Evolutionary conservation across 1,140 invertebrate genomes (phyloP).

Genomic region (Coenobita brevimanus): DNA sequence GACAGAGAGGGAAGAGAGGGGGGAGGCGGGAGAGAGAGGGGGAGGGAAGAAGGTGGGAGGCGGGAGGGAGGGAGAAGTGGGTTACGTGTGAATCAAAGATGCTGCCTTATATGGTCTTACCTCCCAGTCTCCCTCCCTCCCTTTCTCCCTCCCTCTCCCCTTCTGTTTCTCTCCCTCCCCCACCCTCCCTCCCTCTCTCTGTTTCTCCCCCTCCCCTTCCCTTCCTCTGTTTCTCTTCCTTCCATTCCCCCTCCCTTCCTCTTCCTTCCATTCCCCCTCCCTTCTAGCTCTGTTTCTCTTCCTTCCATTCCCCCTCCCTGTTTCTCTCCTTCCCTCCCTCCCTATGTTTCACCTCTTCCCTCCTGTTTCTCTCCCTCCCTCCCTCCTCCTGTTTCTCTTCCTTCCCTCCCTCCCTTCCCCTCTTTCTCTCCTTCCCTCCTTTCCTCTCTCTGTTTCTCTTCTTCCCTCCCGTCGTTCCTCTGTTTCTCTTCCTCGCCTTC

Average conservation of each 20-base stretch:
- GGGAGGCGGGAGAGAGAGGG: too few species aligned
- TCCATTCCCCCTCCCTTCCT: background rate
- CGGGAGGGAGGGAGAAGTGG: background rate
- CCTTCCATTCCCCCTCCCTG: background rate
- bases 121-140: background rate
- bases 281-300: background rate
- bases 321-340: background rate
- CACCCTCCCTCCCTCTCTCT: background rate
- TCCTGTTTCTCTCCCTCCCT: background rate
- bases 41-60: background rate
- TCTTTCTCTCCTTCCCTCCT: background rate
- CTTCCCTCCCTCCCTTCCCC: too few species aligned
- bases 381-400: background rate
- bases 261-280: background rate
- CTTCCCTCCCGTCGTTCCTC: background rate
- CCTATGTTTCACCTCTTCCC: background rate
- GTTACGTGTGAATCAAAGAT: background rate
- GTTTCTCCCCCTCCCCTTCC: too few species aligned
- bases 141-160: background rate
- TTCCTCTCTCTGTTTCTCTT: background rate
- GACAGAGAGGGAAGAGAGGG: too few species aligned
- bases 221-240: too few species aligned
- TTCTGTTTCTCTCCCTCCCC: too few species aligned
- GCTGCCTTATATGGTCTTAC: background rate
- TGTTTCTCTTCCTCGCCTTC: background rate